Conservation (phyloP, 2,113 vertebrate species). For the Ahaetulla prasina region DNA sequence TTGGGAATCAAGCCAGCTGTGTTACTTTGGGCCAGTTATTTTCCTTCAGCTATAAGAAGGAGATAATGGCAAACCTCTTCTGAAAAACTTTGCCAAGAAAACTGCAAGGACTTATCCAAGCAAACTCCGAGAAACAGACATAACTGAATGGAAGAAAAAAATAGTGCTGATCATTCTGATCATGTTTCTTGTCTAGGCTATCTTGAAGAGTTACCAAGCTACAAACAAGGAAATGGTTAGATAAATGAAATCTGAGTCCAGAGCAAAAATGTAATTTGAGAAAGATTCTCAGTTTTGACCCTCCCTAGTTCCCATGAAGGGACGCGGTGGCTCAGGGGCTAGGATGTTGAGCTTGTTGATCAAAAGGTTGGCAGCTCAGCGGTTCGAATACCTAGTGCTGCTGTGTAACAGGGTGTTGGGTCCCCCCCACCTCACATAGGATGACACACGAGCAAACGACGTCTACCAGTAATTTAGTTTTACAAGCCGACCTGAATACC, state of each 20-base stretch:
- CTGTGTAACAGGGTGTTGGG: too few relatives aligned
- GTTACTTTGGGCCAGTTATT: background rate
- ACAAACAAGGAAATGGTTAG: background rate
- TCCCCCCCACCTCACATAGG: too few relatives aligned
- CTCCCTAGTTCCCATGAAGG: background rate
- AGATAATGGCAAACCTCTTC: background rate
- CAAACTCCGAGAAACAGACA: background rate
- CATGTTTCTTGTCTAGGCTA: background rate
- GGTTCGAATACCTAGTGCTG: too few relatives aligned
- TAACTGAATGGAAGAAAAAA: background rate
- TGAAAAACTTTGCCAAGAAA: background rate
- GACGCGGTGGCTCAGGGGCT: too few relatives aligned
- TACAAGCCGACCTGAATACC: too few relatives aligned
- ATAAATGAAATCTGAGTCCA: background rate
- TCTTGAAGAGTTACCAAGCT: background rate
- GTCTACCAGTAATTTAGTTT: too few relatives aligned
- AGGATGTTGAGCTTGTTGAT: too few relatives aligned
- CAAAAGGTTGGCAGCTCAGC: too few relatives aligned
- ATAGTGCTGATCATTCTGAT: background rate
- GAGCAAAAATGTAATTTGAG: background rate
- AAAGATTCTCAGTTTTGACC: background rate
- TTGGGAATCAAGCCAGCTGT: background rate
- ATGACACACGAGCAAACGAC: too few relatives aligned
- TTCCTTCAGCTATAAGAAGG: background rate
- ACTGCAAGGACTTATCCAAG: background rate